Percentiles rank a stretch among this genome's conserved stretches.
These are phyloP conservation scores for Leptopilina syphax DNA, from an alignment of 2,888 invertebrate genomes.

Conservation along the genomic window DNA sequence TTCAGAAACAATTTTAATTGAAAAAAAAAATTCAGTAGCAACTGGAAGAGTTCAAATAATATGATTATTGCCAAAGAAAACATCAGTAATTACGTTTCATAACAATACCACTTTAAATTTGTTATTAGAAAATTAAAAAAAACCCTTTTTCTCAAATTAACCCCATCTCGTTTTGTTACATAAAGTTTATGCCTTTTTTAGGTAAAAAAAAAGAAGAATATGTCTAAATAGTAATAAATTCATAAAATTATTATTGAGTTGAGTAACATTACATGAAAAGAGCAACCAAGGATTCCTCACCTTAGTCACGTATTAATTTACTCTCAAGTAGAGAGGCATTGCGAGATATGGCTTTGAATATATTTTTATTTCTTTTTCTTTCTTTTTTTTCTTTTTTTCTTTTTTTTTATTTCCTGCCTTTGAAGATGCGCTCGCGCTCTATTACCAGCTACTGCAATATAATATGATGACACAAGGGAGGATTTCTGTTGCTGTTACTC, in stretches of 20 bases:
- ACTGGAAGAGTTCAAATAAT: no score
- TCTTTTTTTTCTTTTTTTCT: neutral
- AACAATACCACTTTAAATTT: no score
- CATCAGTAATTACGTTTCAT: no score
- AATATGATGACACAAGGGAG: slow-evolving; percentile 22
- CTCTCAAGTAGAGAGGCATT: slow-evolving; percentile 4
- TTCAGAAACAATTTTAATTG: no score
- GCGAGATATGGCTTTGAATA: slow-evolving; percentile 30
- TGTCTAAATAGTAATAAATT: slow-evolving; percentile 11
- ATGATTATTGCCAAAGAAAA: no score
- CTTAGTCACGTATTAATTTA: slow-evolving; percentile 9
- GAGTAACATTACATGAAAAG: neutral
- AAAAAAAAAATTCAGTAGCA: no score
- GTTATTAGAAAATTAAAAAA: no score
- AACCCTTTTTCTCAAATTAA: no score
- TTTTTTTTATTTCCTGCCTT: slow-evolving; percentile 28
- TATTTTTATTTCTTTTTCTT: neutral
- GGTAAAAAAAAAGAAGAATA: neutral
- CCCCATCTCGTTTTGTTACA: no score
- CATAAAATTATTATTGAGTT: slow-evolving; percentile 23
- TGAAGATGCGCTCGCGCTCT: slow-evolving; percentile 22
- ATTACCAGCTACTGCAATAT: neutral
- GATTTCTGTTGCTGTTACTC: slow-evolving; percentile 4
- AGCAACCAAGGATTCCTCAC: slow-evolving; percentile 10
- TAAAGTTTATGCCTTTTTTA: neutral